Evolutionary conservation across 2,888 invertebrate genomes (phyloP).

Genomic region (Linnaemya vulpina): DNA sequence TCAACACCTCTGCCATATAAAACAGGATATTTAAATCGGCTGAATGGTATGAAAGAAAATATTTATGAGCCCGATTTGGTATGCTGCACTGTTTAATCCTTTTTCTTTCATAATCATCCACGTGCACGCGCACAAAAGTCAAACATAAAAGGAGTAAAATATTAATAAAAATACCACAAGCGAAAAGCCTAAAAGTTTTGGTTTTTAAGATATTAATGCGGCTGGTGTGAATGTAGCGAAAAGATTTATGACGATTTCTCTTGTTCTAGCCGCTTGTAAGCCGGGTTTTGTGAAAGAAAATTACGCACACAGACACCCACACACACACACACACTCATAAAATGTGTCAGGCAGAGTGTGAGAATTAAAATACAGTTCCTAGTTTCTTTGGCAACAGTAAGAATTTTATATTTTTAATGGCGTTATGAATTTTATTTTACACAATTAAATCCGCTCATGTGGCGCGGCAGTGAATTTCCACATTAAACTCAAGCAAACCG

Average conservation of each 20-base stretch:
- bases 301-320: background rate
- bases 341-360: background rate
- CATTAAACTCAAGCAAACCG: background rate
- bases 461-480: background rate
- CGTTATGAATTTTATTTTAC: background rate
- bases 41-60: background rate
- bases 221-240: constrained; percentile 22
- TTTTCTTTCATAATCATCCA: background rate
- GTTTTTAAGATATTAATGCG: constrained; percentile 6
- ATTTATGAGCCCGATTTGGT: background rate
- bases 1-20: constrained; percentile 2
- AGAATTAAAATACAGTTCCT: background rate
- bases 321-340: background rate
- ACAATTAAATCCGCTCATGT: background rate
- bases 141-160: background rate
- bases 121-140: background rate
- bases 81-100: background rate
- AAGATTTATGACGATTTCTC: constrained; percentile 49
- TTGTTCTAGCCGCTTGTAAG: constrained; percentile 45
- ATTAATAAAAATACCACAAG: constrained; percentile 8
- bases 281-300: constrained; percentile 10
- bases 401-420: background rate
- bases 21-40: background rate
- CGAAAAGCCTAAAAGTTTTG: background rate
- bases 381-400: background rate